Base-by-base conservation (phyloP, 2,888 invertebrate species). In the Elgonia sp. region DNA sequence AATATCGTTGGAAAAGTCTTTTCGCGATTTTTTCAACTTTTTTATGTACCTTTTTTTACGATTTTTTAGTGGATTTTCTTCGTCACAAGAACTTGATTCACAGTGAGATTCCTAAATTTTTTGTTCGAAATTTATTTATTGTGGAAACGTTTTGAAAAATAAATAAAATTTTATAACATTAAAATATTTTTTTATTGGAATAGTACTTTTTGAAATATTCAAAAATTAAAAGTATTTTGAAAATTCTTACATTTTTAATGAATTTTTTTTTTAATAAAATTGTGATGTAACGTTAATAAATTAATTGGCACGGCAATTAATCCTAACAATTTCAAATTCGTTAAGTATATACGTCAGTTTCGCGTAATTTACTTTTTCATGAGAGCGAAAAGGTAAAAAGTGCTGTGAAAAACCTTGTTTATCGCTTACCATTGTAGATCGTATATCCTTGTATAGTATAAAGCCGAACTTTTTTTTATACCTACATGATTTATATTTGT, bases 11-110 rank as follows among this genome's bases (percentile, higher is more conserved):
- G 12, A 29, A n/a, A 70, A 69, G 18, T 69, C 80, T 63, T 84
- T 79, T 1, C 8, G 40, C 39, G 73, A 75, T 42, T 84, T 87
- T 80, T 87, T 87, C 8, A 80, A 14, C 42, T 84, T 88, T 67
- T 86, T 87, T 14, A 29, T 63, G 14, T 14, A 79, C 9, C 40
- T 55, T 50, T 73, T 89, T 50, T 80, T 77, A 3, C 55, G 63
- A 46, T 40, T 86, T 75, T 60, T 86, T 69, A 42, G 57, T 10
- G 20, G 18, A 57, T n/a, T 65, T 76, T 83, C 69, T 8, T 55
- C 75, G 8, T 73, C 57, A 42, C 69, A 67, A 40, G 73, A 84
- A 69, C 67, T 83, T 14, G 80, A 62, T 37, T 86, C 86, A 29
- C 55, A 53, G 50, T 55, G 29, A 10, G 87, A 87, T 29, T 87